phyloP scores from a whole-genome alignment of 1,140 invertebrate genomes.

The Aplysia californica region DNA sequence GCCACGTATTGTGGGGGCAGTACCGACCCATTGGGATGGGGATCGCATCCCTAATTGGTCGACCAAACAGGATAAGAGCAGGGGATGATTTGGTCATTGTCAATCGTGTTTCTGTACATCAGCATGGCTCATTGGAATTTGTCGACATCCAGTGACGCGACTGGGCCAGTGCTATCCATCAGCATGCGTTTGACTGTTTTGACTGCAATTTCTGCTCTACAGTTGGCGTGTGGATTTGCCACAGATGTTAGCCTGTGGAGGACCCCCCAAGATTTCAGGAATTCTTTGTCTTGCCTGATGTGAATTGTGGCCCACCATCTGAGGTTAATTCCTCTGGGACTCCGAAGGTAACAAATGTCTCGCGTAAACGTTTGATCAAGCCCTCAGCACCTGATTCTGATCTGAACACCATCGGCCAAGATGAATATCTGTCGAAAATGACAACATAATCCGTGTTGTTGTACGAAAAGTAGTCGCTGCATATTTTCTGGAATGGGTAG shows the following conservation, averaged over 20 bases:
- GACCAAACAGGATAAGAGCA: constrained; percentile 27
- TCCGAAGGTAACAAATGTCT: constrained; percentile 36
- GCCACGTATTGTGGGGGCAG: constrained; percentile 39
- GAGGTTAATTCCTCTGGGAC: constrained; percentile 33
- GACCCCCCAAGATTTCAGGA: constrained; percentile 26
- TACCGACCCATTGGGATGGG: constrained; percentile 38
- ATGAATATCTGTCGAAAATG: constrained; percentile 23
- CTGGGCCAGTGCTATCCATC: constrained; percentile 25
- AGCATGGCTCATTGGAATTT: constrained; percentile 35
- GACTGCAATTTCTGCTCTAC: neutral
- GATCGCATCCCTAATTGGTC: too few relatives aligned
- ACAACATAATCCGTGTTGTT: constrained; percentile 17
- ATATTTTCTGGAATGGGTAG: constrained; percentile 40
- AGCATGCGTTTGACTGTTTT: constrained; percentile 26
- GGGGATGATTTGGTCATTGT: constrained; percentile 33
- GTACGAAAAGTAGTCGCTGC: constrained; percentile 30
- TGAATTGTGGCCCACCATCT: constrained; percentile 39
- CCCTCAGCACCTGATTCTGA: constrained; percentile 27
- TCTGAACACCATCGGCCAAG: constrained; percentile 29
- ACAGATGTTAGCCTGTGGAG: too few relatives aligned
- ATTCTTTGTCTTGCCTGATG: constrained; percentile 15
- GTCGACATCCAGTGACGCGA: constrained; percentile 31
- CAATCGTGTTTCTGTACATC: constrained; percentile 36
- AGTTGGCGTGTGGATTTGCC: neutral
- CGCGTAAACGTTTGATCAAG: constrained; percentile 14